Conservation (phyloP, 2,797 vertebrate species). For the Cyprinella venusta region DNA sequence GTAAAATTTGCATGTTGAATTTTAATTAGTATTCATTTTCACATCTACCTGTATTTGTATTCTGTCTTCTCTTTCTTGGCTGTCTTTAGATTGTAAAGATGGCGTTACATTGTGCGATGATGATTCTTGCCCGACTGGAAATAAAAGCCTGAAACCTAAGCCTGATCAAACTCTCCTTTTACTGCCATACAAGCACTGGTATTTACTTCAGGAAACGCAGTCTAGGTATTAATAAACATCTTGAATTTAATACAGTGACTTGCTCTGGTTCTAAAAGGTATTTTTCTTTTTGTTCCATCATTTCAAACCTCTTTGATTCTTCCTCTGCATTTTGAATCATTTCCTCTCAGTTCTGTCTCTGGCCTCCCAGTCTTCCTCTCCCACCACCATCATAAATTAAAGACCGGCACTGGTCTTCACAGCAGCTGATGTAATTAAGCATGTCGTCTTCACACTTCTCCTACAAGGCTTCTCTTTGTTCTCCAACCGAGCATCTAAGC, state of each 20-base stretch:
- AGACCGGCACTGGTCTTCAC: constrained; percentile 51
- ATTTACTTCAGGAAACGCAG: neutral
- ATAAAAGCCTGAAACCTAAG: neutral
- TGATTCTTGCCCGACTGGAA: neutral
- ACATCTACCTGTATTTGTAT: neutral
- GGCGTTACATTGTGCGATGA: neutral
- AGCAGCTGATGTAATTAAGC: constrained; percentile 67
- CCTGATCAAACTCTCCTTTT: neutral
- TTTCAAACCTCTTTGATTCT: constrained; percentile 77
- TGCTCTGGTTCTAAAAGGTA: constrained; percentile 44
- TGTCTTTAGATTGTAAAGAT: neutral
- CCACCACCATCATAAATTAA: constrained; percentile 65
- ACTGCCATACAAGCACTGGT: neutral
- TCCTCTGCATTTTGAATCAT: constrained; percentile 69
- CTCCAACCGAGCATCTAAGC: constrained; percentile 40
- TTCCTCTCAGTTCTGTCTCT: constrained; percentile 62
- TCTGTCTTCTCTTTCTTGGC: neutral
- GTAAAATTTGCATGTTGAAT: neutral
- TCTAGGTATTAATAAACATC: constrained; percentile 2
- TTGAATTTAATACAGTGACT: neutral
- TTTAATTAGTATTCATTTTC: neutral
- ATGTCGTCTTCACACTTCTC: constrained; percentile 62
- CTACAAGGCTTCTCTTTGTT: constrained; percentile 55
- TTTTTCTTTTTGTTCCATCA: constrained; percentile 79
- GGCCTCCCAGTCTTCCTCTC: constrained; percentile 58